Base-by-base conservation (phyloP, 2,113 vertebrate species). In the Chaenocephalus aceratus region DNA sequence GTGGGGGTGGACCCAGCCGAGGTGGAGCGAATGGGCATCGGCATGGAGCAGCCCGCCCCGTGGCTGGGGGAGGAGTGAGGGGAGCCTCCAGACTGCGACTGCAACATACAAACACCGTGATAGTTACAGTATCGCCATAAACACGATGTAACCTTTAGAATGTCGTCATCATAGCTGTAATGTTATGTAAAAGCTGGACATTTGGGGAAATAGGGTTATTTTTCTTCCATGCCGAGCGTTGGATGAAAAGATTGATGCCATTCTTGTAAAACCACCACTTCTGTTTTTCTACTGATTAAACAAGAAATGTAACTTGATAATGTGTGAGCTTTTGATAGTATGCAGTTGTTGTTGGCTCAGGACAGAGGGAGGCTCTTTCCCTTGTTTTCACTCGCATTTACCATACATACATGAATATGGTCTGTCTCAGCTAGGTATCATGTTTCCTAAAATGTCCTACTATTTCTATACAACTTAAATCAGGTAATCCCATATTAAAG, bases 1-100 rank as follows among this genome's bases (percentile, higher is more conserved):
- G 97, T 97, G 0, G 97, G 97, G 9, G 96, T 98, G 75, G 97
- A 98, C 65, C 97, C 96, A 0, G 97, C 96, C 0, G 98, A 99
- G 5, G 96, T 94, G 80, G 97, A 97, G 61, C 96, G 95, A 60
- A 96, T 95, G 0, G 97, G 97, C 96, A 96, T 97, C 61, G 97
- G 96, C 96, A 97, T 96, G 2, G 97, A 93, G 88, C 93, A 96
- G 77, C 95, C 54, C 0, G 96, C 93, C 34, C 96, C 95, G 0
- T 98, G 97, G 46, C 96, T 96, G 76, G 97, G 97, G 1, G 97
- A 98, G 0, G 96, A 97, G 36, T 96, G 97, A 1, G 97, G 97
- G 0, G 97, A 98, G 53, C 95, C 93, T 1, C 96, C 93, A 9
- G 97, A 96, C 77, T 97, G 97, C 5, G 96, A 95, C 97, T 96